Conservation (phyloP, 30 jellyfish, hydroid and myxozoan species). For the Chrysaora quinquecirrha region DNA sequence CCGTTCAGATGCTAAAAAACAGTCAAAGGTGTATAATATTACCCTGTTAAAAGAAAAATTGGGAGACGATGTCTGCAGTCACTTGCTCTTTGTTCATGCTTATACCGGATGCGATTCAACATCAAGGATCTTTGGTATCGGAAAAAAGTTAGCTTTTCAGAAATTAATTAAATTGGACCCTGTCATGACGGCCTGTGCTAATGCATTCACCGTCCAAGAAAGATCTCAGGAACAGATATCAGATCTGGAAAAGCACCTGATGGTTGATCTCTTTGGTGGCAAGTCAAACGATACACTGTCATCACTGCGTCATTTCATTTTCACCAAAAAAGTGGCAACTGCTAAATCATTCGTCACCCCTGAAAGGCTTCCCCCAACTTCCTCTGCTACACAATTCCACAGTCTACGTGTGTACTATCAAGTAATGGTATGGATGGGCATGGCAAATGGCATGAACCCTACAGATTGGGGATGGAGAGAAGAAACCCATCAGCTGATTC, state of each 20-base stretch:
- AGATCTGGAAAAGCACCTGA: not conserved
- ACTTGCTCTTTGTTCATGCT: not conserved
- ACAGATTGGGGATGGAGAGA: not conserved
- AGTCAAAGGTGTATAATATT: not conserved
- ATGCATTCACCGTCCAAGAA: not conserved
- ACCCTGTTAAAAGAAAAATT: not conserved
- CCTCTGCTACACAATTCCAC: not conserved
- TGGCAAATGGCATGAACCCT: not conserved
- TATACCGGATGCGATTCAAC: not conserved
- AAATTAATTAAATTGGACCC: not conserved
- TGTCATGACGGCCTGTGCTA: not conserved
- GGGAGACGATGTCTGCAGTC: not conserved
- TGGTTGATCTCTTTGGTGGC: not conserved
- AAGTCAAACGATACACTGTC: not conserved
- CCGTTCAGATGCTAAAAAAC: not conserved
- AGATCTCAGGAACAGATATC: not conserved
- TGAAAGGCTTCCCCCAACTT: not conserved
- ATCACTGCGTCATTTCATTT: not conserved
- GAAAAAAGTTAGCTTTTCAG: not conserved
- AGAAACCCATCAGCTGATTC: not conserved
- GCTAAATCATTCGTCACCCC: slow-evolving; percentile 1
- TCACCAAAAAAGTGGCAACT: not conserved
- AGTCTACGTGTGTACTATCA: not conserved
- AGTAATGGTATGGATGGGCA: not conserved
- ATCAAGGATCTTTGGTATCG: not conserved